Evolutionary conservation across 1,140 invertebrate genomes (phyloP).

Genomic region (Streblospio benedicti): DNA sequence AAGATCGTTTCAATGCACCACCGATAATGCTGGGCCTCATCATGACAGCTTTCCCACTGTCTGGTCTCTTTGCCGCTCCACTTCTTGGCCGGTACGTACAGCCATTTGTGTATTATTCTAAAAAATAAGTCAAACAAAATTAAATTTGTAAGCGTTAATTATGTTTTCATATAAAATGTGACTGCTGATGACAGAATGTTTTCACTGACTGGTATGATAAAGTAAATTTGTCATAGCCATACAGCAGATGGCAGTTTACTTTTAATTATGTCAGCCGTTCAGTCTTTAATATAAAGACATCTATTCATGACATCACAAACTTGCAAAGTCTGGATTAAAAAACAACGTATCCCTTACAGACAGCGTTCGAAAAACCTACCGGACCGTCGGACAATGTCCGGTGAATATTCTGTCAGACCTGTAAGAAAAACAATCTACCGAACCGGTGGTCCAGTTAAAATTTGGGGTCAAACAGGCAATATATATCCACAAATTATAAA

Average conservation of each 20-base stretch:
- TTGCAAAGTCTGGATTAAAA: too few species aligned
- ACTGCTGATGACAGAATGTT: neutral
- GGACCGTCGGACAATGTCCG: too few species aligned
- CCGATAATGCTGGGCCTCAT: slow-evolving; percentile 32
- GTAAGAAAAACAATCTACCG: too few species aligned
- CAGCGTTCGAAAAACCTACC: too few species aligned
- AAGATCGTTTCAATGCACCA: slow-evolving; percentile 24
- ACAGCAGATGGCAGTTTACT: neutral
- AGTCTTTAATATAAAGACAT: too few species aligned
- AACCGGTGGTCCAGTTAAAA: too few species aligned
- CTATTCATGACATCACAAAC: too few species aligned
- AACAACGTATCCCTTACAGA: too few species aligned
- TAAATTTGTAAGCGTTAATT: neutral
- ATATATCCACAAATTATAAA: too few species aligned
- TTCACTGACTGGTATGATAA: neutral
- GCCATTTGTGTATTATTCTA: neutral
- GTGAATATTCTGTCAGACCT: too few species aligned
- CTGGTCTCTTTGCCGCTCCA: slow-evolving; percentile 32
- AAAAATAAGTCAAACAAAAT: neutral
- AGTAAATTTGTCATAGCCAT: neutral
- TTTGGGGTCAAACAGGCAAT: too few species aligned
- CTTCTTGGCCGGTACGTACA: slow-evolving; percentile 29
- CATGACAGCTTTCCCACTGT: slow-evolving; percentile 33
- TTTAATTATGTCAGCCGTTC: neutral
- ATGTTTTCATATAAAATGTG: neutral